A percentile compares a stretch with the other conserved stretches of the same genome.
Evolutionary conservation across 2,888 invertebrate genomes (phyloP).

Genomic region (Acheta domesticus): DNA sequence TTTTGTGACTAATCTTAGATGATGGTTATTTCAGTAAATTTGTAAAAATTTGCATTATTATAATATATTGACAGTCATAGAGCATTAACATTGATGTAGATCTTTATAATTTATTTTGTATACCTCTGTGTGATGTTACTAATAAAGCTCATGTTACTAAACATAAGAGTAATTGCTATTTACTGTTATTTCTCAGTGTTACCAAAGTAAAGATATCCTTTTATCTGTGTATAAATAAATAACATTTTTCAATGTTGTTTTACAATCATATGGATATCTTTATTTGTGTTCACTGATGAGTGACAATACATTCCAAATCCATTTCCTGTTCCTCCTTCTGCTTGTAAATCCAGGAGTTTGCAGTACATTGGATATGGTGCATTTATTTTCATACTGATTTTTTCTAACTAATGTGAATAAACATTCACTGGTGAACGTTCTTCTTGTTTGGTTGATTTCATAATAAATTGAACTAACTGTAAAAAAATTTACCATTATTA

Average conservation of each 20-base stretch:
- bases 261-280: background rate
- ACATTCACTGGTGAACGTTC: too few species aligned
- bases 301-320: background rate
- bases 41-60: too few species aligned
- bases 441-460: too few species aligned
- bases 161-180: background rate
- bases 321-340: background rate
- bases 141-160: slow-evolving; percentile 7
- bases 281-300: background rate
- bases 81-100: background rate
- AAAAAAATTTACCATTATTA: too few species aligned
- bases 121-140: slow-evolving; percentile 1
- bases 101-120: background rate
- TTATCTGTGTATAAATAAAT: background rate
- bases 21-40: background rate
- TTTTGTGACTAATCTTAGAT: background rate
- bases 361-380: too few species aligned
- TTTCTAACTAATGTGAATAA: too few species aligned
- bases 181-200: background rate
- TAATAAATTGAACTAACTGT: too few species aligned
- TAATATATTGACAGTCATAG: too few species aligned
- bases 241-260: too few species aligned
- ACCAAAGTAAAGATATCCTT: background rate
- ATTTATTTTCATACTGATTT: too few species aligned
- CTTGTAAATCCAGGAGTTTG: too few species aligned